Evolutionary conservation across 2,888 invertebrate genomes (phyloP), one percentile per base, ranked within the genome.

Genomic region (Spodoptera picta): DNA sequence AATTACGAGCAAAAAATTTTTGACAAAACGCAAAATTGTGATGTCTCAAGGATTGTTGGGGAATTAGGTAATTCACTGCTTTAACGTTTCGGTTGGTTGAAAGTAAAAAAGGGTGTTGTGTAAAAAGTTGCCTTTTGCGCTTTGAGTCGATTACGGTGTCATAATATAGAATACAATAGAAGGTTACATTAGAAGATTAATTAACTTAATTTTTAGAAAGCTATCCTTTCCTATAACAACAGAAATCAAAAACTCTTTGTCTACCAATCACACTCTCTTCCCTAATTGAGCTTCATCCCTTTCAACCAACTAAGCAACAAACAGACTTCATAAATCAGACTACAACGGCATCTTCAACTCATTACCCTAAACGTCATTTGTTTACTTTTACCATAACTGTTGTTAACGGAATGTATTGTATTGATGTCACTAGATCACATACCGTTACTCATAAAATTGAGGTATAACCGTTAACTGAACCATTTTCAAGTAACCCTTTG

Each of bases 401-500:
- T 23, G 36, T 48, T 58, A 72, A 72, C 65, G 65, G 79, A 75
- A 79, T 70, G 75, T 62, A 72, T 49, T 54, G 63, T 61, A 45
- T 41, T 79, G 76, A 81, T 81, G 79, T 79, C 83, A 84, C 80
- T 66, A 62, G 80, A 81, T 83, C 82, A 79, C 79, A 72, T 83
- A 83, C 90, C 92, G 90, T 92, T 91, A 91, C 71, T 77, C 80
- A 87, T 89, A 88, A 89, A 90, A 89, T 82, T 88, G 91, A 54
- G 60, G 69, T 9, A 83, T 77, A 57, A 73, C 72, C 73, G 77
- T 59, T 52, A 46, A 19, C 45, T 92, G 92, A 83, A 91, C 92
- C 86, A 92, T 91, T 93, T 93, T 91, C 83, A 79, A 84, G 86
- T 88, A 93, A 93, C 90, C 91, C 92, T 92, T 93, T 90, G 85